phyloP scores from a whole-genome alignment of 2,888 invertebrate species.

The Nemotelus nigrinus region DNA sequence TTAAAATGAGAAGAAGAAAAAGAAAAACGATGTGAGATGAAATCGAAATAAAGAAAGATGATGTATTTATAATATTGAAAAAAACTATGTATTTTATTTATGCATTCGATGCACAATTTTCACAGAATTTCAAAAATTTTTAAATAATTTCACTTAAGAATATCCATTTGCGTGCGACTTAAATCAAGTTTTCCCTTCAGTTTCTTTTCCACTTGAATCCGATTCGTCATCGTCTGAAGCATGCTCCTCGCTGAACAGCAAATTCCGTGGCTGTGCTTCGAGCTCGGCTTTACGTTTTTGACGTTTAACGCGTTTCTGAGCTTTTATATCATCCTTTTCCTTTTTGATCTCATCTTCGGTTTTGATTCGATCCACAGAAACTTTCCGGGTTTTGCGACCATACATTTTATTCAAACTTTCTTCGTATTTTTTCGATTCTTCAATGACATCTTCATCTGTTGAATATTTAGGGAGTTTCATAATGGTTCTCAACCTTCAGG shows the following conservation, averaged over 20 bases:
- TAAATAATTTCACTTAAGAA: neutral
- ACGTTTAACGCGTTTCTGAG: slow-evolving; percentile 52
- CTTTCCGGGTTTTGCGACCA: neutral
- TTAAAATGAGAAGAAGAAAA: slow-evolving; percentile 29
- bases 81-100: neutral
- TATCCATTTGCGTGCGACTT: neutral
- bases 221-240: slow-evolving; percentile 54
- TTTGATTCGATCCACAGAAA: neutral
- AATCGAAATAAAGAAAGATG: too few relatives aligned
- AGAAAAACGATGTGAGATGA: neutral
- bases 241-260: slow-evolving; percentile 56
- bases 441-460: slow-evolving; percentile 35
- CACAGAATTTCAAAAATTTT: too few relatives aligned
- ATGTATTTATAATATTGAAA: slow-evolving; percentile 20
- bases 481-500: neutral
- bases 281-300: slow-evolving; percentile 53
- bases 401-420: neutral
- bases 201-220: slow-evolving; percentile 51
- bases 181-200: slow-evolving; percentile 50
- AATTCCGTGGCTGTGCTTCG: slow-evolving; percentile 55
- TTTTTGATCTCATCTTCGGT: slow-evolving; percentile 39
- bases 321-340: slow-evolving; percentile 51
- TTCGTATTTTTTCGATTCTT: slow-evolving; percentile 19
- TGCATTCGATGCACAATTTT: neutral
- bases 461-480: neutral